Evolutionary conservation across 2,797 vertebrate genomes (phyloP).

Genomic region (Xerus rutilus): DNA sequence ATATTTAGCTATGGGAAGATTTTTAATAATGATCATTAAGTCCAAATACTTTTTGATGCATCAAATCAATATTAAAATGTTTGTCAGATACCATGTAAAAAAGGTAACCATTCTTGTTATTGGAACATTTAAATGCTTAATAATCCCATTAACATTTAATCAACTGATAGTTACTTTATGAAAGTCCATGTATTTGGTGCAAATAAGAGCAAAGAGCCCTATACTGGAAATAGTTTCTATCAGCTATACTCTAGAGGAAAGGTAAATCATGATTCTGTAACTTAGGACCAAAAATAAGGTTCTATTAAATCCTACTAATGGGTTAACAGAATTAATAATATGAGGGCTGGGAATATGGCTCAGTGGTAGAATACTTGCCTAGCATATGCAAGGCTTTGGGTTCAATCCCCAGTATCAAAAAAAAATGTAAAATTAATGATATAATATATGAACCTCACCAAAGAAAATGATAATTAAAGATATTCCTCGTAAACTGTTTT

Average conservation of each 20-base stretch:
- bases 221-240: not conserved
- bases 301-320: slow-evolving; percentile 3
- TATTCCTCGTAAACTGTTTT: not conserved
- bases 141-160: slow-evolving; percentile 10
- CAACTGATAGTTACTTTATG: not conserved
- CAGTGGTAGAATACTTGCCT: not conserved
- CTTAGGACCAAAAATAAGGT: not conserved
- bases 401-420: not conserved
- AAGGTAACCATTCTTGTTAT: not conserved
- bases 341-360: not conserved
- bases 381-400: not conserved
- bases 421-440: not conserved
- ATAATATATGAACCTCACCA: not conserved
- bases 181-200: not conserved
- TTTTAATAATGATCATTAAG: slow-evolving; percentile 52
- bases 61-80: slow-evolving; percentile 49
- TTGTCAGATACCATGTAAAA: not conserved
- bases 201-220: not conserved
- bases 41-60: not conserved
- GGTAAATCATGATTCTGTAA: not conserved
- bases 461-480: slow-evolving; percentile 15
- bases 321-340: slow-evolving; percentile 10
- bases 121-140: not conserved
- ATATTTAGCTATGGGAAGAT: slow-evolving; percentile 4
- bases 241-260: not conserved